Conservation (phyloP, 2,113 vertebrate genomes). For the Sander lucioperca region DNA sequence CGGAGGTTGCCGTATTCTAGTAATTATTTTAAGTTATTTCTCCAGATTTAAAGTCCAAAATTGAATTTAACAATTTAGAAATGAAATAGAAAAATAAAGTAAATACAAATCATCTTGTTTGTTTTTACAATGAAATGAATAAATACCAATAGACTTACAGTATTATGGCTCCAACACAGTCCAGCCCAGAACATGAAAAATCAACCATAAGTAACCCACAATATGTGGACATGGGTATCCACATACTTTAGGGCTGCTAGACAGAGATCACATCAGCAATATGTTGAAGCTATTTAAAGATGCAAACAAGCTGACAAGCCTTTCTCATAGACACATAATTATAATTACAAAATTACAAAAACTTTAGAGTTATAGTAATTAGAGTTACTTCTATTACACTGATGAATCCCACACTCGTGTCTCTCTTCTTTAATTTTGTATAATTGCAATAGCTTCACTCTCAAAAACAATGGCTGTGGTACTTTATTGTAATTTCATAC, state of each 20-base stretch:
- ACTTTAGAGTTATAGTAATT: too few relatives aligned
- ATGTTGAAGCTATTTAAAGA: not conserved
- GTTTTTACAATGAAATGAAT: too few relatives aligned
- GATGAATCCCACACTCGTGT: slow-evolving; percentile 41
- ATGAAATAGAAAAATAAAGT: too few relatives aligned
- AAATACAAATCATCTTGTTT: too few relatives aligned
- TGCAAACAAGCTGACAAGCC: not conserved
- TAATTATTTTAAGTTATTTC: too few relatives aligned
- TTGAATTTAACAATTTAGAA: too few relatives aligned
- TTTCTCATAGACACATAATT: not conserved
- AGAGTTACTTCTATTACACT: slow-evolving; percentile 11
- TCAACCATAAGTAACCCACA: not conserved
- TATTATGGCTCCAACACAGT: not conserved
- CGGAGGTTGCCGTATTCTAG: too few relatives aligned
- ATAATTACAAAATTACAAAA: too few relatives aligned
- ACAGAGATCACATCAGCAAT: not conserved
- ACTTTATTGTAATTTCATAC: slow-evolving; percentile 39
- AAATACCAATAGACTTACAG: too few relatives aligned
- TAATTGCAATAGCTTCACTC: slow-evolving; percentile 21
- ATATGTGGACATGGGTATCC: not conserved
- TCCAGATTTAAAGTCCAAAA: too few relatives aligned
- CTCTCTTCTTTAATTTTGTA: slow-evolving; percentile 42
- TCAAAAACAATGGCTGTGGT: not conserved
- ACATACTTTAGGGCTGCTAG: not conserved
- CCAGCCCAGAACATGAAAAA: not conserved